Conservation (phyloP, 2,888 invertebrate genomes). For the Macaria notata region DNA sequence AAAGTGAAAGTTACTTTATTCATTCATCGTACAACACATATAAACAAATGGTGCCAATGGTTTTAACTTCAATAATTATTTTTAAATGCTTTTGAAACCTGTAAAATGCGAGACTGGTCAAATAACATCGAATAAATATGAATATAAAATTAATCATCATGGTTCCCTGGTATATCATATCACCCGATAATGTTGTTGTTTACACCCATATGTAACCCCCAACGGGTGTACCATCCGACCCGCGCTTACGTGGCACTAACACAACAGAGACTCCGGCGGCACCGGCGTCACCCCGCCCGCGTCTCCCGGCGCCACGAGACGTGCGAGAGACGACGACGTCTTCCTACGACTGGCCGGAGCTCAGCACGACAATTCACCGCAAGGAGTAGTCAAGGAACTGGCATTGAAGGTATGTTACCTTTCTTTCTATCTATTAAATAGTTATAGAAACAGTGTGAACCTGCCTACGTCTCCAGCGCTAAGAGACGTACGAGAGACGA, state of each 20-base stretch:
- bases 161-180: no score
- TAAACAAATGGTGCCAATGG: no score
- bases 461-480: slow-evolving; percentile 81
- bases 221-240: slow-evolving; percentile 9
- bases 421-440: no score
- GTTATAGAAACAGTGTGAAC: slow-evolving; percentile 52
- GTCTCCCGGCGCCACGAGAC: slow-evolving; percentile 81
- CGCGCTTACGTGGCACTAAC: slow-evolving; percentile 33
- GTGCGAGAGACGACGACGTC: slow-evolving; percentile 86
- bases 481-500: slow-evolving; percentile 84
- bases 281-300: slow-evolving; percentile 80
- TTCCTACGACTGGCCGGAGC: slow-evolving; percentile 88
- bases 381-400: slow-evolving; percentile 78
- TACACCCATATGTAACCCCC: slow-evolving; percentile 10
- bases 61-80: no score
- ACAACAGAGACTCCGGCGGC: slow-evolving; percentile 60
- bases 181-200: slow-evolving; percentile 7
- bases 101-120: no score
- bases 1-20: neutral
- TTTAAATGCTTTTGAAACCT: no score
- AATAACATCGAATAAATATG: no score
- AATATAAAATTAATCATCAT: no score
- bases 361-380: slow-evolving; percentile 65
- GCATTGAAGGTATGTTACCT: slow-evolving; percentile 73
- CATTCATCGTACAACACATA: no score